These are phyloP conservation scores for Steinernema khuongi DNA, from an alignment of 1,140 invertebrate species.

Conservation along the genomic window DNA sequence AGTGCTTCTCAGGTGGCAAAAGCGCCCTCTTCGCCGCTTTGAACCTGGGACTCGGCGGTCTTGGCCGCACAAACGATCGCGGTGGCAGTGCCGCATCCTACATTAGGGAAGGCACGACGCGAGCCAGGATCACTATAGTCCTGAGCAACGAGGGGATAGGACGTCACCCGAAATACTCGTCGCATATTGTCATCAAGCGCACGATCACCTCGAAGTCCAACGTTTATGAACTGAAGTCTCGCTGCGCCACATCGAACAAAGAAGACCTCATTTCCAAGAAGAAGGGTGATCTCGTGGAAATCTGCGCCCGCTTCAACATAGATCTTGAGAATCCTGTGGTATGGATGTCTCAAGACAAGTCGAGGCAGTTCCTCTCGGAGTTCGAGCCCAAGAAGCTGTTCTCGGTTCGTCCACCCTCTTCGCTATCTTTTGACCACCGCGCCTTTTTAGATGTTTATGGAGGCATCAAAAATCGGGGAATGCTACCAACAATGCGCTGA, in stretches of 20 bases:
- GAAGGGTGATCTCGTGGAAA: slow-evolving; percentile 29
- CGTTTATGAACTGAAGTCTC: neutral
- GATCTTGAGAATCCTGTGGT: slow-evolving; percentile 40
- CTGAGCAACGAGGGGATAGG: slow-evolving; percentile 1
- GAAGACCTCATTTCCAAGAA: slow-evolving; percentile 26
- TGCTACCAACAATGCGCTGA: neutral
- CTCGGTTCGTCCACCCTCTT: slow-evolving; percentile 20
- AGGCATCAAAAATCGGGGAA: slow-evolving; percentile 18
- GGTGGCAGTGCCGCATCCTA: slow-evolving; percentile 31
- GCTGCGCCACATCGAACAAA: neutral
- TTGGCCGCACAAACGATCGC: slow-evolving; percentile 33
- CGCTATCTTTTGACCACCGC: neutral
- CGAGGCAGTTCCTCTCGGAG: slow-evolving; percentile 28
- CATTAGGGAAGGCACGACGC: slow-evolving; percentile 36
- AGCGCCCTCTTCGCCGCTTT: slow-evolving; percentile 41
- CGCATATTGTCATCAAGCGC: neutral
- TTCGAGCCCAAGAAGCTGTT: slow-evolving; percentile 35
- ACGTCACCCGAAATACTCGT: neutral
- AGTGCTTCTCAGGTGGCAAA: slow-evolving; percentile 37
- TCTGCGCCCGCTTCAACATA: slow-evolving; percentile 34
- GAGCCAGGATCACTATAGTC: slow-evolving; percentile 13
- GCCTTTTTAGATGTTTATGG: slow-evolving; percentile 25
- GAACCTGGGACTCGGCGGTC: slow-evolving; percentile 40
- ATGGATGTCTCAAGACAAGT: slow-evolving; percentile 40
- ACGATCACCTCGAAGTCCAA: neutral